Evolutionary conservation across 2,113 vertebrate species (phyloP).

Genomic region (Pachyramphus minor): DNA sequence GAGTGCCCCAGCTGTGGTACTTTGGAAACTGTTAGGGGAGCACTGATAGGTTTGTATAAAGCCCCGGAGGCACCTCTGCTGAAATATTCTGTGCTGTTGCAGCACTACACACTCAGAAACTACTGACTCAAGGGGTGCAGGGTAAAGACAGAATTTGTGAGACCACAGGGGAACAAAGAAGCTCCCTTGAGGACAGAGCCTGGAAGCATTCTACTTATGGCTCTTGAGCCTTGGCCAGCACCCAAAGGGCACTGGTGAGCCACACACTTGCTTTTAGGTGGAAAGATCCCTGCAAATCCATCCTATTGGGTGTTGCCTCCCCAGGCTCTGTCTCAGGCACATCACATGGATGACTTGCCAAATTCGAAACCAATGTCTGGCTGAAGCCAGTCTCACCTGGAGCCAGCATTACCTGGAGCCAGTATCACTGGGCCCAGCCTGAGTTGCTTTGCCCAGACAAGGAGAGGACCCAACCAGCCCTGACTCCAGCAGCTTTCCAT

Average conservation of each 20-base stretch:
- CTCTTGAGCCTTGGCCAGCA: not conserved
- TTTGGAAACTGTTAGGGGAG: not conserved
- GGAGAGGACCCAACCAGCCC: not conserved
- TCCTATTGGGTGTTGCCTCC: not conserved
- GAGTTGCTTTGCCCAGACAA: not conserved
- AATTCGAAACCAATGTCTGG: not conserved
- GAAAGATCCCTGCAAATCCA: not conserved
- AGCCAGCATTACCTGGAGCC: too few relatives aligned
- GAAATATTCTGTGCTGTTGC: not conserved
- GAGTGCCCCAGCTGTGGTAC: not conserved
- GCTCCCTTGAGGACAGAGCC: not conserved
- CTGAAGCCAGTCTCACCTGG: not conserved
- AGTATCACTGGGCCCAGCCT: fast-evolving
- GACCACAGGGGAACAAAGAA: not conserved
- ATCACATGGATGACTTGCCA: not conserved
- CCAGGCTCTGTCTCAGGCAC: not conserved
- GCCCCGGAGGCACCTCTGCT: not conserved
- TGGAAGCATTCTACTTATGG: not conserved
- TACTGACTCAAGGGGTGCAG: not conserved
- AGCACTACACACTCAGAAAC: not conserved
- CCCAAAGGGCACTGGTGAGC: not conserved
- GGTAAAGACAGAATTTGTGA: not conserved
- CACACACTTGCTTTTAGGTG: not conserved
- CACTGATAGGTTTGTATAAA: not conserved
- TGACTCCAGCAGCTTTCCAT: not conserved